These are phyloP conservation scores for Sebastes glaucus DNA, from an alignment of 2,797 vertebrate species.

Conservation along the genomic window DNA sequence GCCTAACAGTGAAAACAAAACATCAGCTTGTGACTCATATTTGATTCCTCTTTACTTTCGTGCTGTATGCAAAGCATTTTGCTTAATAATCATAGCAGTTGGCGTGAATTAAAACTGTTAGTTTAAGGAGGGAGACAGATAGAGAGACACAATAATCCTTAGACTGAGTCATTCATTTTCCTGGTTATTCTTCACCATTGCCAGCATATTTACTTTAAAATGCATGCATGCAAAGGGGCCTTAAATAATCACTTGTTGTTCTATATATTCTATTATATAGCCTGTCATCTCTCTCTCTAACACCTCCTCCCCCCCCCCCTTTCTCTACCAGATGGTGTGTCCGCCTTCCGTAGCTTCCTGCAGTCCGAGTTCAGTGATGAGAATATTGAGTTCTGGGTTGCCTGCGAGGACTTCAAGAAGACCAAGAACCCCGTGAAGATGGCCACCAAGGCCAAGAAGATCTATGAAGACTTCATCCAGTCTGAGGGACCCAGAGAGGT, in stretches of 20 bases:
- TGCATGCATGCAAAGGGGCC: not conserved
- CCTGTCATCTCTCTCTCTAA: not conserved
- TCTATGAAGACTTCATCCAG: slow-evolving; percentile 96
- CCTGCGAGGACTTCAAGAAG: slow-evolving; percentile 96
- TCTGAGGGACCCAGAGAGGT: slow-evolving; percentile 95
- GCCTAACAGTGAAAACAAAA: not conserved
- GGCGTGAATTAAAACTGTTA: not conserved
- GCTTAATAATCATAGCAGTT: not conserved
- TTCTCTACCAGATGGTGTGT: slow-evolving; percentile 85
- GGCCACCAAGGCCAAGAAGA: slow-evolving; percentile 90
- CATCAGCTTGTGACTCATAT: not conserved
- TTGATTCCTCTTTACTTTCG: not conserved
- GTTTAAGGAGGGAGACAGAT: not conserved
- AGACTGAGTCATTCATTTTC: not conserved
- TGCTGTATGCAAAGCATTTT: not conserved
- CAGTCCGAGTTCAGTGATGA: slow-evolving; percentile 97
- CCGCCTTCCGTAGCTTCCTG: slow-evolving; percentile 92
- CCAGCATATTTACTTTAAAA: not conserved
- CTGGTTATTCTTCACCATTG: not conserved
- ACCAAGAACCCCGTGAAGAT: slow-evolving; percentile 87
- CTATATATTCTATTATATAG: not conserved
- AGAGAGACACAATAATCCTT: not conserved
- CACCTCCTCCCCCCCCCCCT: not conserved
- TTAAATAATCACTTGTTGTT: not conserved
- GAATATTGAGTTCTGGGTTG: slow-evolving; percentile 95